A percentile compares a stretch with the other conserved stretches of the same genome.
These are phyloP conservation scores for Aplysia californica DNA, from an alignment of 1,140 invertebrate species.

Conservation along the genomic window DNA sequence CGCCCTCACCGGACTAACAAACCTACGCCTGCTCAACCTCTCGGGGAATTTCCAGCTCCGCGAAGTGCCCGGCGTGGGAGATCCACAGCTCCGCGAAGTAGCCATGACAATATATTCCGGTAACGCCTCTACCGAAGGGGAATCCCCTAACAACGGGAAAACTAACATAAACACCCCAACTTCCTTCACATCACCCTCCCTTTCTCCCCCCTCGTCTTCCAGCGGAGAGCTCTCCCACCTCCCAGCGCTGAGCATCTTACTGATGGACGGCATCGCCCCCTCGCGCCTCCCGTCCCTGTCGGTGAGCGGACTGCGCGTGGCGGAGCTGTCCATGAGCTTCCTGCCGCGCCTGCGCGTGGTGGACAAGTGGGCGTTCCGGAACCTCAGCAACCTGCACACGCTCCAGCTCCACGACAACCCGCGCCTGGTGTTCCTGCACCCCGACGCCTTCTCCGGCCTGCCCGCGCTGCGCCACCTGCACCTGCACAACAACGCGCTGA, in stretches of 20 bases:
- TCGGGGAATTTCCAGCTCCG: slow-evolving; percentile 43
- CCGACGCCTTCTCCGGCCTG: slow-evolving; percentile 62
- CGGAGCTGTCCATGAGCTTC: slow-evolving; percentile 60
- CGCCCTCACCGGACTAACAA: slow-evolving; percentile 46
- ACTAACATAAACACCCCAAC: no score
- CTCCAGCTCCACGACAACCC: slow-evolving; percentile 66
- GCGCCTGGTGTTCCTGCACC: slow-evolving; percentile 66
- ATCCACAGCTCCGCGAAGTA: slow-evolving; percentile 35
- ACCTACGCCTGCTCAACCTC: slow-evolving; percentile 50
- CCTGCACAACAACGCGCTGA: slow-evolving; percentile 66
- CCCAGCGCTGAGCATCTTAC: slow-evolving; percentile 53
- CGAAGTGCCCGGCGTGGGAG: slow-evolving; percentile 38
- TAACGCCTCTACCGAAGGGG: no score
- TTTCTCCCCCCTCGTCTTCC: no score
- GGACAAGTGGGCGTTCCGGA: slow-evolving; percentile 65
- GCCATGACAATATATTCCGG: no score
- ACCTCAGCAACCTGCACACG: slow-evolving; percentile 60
- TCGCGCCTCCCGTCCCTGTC: slow-evolving; percentile 53
- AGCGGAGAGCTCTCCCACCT: no score
- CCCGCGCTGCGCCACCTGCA: slow-evolving; percentile 61
- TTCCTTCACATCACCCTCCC: no score
- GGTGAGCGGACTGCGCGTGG: slow-evolving; percentile 60
- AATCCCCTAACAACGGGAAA: no score
- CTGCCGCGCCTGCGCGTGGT: slow-evolving; percentile 64
- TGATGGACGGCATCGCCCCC: slow-evolving; percentile 55